Evolutionary conservation across 2,797 vertebrate genomes (phyloP), one percentile per base, ranked within the genome.

Genomic region (Fistularia commersonii): DNA sequence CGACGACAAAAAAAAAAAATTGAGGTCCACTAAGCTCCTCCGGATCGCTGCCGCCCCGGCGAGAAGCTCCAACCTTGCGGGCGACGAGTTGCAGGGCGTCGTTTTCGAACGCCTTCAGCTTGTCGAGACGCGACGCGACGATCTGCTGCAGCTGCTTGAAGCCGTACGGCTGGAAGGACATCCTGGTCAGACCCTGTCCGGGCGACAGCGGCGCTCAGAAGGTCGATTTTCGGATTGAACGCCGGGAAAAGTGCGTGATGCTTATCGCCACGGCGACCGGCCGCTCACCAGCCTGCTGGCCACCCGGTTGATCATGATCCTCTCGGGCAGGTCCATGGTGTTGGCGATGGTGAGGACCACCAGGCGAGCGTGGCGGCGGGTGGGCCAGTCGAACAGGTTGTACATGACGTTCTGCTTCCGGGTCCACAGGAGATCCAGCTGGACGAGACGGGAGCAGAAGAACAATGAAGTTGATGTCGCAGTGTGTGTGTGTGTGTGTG

Each of bases 291-390:
- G 85, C 50, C 97, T 89, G 81, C 96, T 98, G 3, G 95, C 90
- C 44, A 99, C 94, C 6, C 95, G 84, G 83, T 95, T 98, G 81
- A 97, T 95, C 96, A 99, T 93, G 72, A 99, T 93, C 71, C 95
- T 91, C 85, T 99, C 97, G 0, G 97, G 96, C 57, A 98, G 88
- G 85, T 98, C 97, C 96, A 99, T 98, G 44, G 97, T 99, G 88
- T 99, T 99, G 46, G 97, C 97, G 44, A 98, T 95, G 50, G 97
- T 91, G 71, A 99, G 84, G 23, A 98, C 94, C 62, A 99, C 93
- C 61, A 99, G 85, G 52, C 74, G 93, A 23, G 95, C 92, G 11
- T 93, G 86, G n/a, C 91, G 93, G 8, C 93, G 87, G 10, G 93
- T 92, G 2, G 97, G 96, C 96, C 97, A 99, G 62, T 99, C 95